These are phyloP conservation scores for Macrocentrus cingulum DNA, from an alignment of 1,140 invertebrate species.

Conservation along the genomic window DNA sequence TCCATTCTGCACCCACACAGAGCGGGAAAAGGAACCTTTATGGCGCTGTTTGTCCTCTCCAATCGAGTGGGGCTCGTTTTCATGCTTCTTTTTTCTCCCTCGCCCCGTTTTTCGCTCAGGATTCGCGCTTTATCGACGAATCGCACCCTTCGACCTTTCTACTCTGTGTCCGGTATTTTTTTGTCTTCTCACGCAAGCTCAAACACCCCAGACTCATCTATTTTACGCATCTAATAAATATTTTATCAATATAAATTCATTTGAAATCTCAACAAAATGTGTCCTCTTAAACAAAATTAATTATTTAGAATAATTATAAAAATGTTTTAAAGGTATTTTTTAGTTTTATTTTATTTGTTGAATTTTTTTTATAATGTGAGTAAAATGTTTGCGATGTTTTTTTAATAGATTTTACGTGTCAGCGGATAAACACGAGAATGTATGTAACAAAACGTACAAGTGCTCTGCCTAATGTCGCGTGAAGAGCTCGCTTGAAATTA, in stretches of 20 bases:
- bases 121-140: conserved; percentile 19
- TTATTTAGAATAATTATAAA: too few species aligned
- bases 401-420: too few species aligned
- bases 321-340: too few species aligned
- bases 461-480: conserved; percentile 16
- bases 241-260: too few species aligned
- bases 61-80: conserved; percentile 45
- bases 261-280: too few species aligned
- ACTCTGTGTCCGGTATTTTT: conserved; percentile 17
- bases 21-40: conserved; percentile 39
- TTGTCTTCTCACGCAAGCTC: conserved; percentile 13
- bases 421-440: neutral
- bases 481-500: conserved; percentile 22
- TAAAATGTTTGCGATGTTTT: neutral
- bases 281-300: too few species aligned
- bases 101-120: conserved; percentile 8
- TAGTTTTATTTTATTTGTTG: neutral
- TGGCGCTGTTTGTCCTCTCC: conserved; percentile 45
- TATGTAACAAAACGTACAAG: neutral
- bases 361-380: neutral
- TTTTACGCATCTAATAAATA: too few species aligned
- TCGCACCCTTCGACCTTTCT: conserved; percentile 23
- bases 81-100: conserved; percentile 30
- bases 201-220: too few species aligned
- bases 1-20: conserved; percentile 42